Percentiles rank a stretch among this genome's conserved stretches.
phyloP scores from a whole-genome alignment of 2,888 invertebrate species.

The Sthenelais limicola region DNA sequence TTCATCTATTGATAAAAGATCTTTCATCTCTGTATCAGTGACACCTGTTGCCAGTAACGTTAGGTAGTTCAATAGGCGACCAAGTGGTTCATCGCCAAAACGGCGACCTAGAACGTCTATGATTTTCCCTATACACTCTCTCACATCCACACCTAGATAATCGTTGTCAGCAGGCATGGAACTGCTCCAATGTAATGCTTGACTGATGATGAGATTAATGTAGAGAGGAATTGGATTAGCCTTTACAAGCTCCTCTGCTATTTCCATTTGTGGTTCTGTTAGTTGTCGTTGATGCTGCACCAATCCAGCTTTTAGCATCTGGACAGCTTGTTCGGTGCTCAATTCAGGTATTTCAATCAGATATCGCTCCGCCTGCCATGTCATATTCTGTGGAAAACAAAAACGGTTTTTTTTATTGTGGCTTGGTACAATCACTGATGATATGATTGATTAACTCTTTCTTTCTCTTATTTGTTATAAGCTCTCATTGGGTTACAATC shows the following conservation, averaged over 20 bases:
- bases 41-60: constrained; percentile 38
- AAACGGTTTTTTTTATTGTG: too few species aligned
- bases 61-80: constrained; percentile 20
- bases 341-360: background rate
- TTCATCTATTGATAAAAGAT: constrained; percentile 43
- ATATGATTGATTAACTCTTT: too few species aligned
- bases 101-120: background rate
- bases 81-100: constrained; percentile 22
- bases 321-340: background rate
- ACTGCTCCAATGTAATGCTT: background rate
- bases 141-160: background rate
- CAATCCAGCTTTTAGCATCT: background rate
- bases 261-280: background rate
- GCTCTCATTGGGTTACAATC: too few species aligned
- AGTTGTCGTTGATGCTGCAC: background rate
- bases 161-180: background rate
- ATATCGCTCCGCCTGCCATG: constrained; percentile 1
- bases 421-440: too few species aligned
- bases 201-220: background rate
- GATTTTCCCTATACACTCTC: background rate
- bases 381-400: background rate
- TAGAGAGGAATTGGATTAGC: constrained; percentile 18
- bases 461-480: too few species aligned
- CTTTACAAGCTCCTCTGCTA: background rate
- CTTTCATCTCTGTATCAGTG: constrained; percentile 45